phyloP scores from a whole-genome alignment of 2,797 vertebrate species.

The Setipinna tenuifilis region DNA sequence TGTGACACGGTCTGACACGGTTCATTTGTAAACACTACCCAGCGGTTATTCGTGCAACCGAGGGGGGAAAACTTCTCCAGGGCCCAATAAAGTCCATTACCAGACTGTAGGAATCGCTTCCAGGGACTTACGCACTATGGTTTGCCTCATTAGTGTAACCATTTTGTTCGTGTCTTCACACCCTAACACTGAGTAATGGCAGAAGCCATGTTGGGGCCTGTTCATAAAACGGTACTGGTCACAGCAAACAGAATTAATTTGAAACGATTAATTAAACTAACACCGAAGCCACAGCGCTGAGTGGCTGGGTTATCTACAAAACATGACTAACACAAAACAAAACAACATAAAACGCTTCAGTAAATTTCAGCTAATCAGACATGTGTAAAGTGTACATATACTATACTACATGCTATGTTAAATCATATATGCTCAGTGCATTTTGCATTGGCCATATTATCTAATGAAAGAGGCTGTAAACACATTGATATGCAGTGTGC shows the following conservation, averaged over 20 bases:
- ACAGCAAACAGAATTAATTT: background rate
- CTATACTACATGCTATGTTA: too few relatives aligned
- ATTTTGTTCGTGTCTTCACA: conserved; percentile 10
- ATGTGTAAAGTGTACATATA: too few relatives aligned
- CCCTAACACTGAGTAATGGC: conserved; percentile 4
- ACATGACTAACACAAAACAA: too few relatives aligned
- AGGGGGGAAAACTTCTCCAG: background rate
- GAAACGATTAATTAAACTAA: background rate
- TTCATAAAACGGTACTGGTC: background rate
- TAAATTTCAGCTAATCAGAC: too few relatives aligned
- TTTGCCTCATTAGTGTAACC: background rate
- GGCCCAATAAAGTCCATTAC: conserved; percentile 9
- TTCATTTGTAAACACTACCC: conserved; percentile 12
- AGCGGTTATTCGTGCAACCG: background rate
- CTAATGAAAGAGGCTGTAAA: too few relatives aligned
- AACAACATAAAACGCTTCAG: too few relatives aligned
- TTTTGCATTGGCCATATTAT: too few relatives aligned
- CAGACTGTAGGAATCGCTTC: background rate
- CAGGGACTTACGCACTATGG: background rate
- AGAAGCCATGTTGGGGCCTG: background rate
- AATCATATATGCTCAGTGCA: too few relatives aligned
- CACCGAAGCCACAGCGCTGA: too few relatives aligned
- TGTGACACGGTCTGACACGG: conserved; percentile 4
- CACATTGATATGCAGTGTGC: too few relatives aligned
- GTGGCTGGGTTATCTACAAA: too few relatives aligned